Base-by-base conservation (phyloP, 1,140 invertebrate species). In the Ptiloglossa arizonensis region DNA sequence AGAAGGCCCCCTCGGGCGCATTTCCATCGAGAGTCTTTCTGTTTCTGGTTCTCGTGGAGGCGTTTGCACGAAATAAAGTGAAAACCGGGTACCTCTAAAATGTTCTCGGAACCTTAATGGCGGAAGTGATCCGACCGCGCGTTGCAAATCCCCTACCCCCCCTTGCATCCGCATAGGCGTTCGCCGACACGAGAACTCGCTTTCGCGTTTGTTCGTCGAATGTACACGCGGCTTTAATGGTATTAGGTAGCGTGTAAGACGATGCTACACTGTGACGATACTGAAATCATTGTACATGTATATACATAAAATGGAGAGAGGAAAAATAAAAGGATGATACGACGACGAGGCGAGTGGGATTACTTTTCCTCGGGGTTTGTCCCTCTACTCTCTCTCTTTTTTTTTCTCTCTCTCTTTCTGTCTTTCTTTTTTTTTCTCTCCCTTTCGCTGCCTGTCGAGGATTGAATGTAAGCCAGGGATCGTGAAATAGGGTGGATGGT, bases 261-360 rank as follows among this genome's bases (percentile, higher is more conserved):
- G 74, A 78, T 67, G 44, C 72, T 56, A 63, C 64, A 27, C 52
- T 70, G 62, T 66, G 71, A 22, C 67, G 74, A 85, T 68, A 86
- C 72, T 44, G 62, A 76, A 41, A 85, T 75, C 59, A 85, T 76
- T 85, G 79, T 85, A 85, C 52, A 74, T 85, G 69, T 81, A 84
- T 85, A 84, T 81, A 84, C 68, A 27, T 70, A 73, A 41, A 81
- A 60, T 78, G 70, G 82, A 80, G 57, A 79, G 64, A 82, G 22
- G 29, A 83, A 60, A 83, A 83, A 86, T 82, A 86, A 86, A 81
- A 68, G 57, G 62, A 74, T 73, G 78, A 85, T 52, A 80, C 69
- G 63, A 57, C 50, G 56, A 46, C n/a, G n/a, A n/a, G n/a, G 32
- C 56, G 38, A 59, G 66, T 66, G 22, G 64, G 38, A 59, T 62